Percentiles rank a stretch among this genome's conserved stretches.
Evolutionary conservation across 2,797 vertebrate genomes (phyloP).

Genomic region (Oreochromis grahami): DNA sequence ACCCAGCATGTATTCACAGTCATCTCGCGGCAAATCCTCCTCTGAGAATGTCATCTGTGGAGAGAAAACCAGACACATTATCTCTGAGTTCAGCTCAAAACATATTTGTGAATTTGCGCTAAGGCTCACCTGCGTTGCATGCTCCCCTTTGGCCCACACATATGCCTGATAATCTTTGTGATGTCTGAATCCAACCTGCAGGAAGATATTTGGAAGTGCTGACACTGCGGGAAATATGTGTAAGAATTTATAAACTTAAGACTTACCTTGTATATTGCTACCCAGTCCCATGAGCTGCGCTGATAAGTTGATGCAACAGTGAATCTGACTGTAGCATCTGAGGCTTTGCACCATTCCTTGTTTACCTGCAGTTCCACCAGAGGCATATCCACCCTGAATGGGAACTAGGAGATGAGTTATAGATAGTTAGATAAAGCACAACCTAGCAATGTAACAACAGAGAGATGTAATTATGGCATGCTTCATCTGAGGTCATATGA

Average conservation of each 20-base stretch:
- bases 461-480: not conserved
- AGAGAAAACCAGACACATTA: not conserved
- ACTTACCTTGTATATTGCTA: slow-evolving; percentile 91
- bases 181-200: slow-evolving; percentile 77
- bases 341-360: slow-evolving; percentile 87
- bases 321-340: slow-evolving; percentile 86
- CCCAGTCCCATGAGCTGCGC: slow-evolving; percentile 98
- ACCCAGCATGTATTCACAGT: slow-evolving; percentile 89
- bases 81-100: not conserved
- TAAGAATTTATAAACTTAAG: not conserved
- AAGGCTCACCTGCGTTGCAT: slow-evolving; percentile 62
- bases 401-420: slow-evolving; percentile 76
- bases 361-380: slow-evolving; percentile 85
- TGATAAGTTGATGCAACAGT: slow-evolving; percentile 81
- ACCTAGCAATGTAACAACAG: not conserved
- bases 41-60: slow-evolving; percentile 88
- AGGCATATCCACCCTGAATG: slow-evolving; percentile 84
- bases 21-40: slow-evolving; percentile 89
- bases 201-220: not conserved
- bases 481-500: not conserved
- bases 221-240: not conserved
- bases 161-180: slow-evolving; percentile 94
- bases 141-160: slow-evolving; percentile 90
- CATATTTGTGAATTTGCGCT: not conserved
- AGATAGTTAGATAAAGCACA: not conserved